phyloP scores from a whole-genome alignment of 1,140 invertebrate species.

The Xylocopa sonorina region DNA sequence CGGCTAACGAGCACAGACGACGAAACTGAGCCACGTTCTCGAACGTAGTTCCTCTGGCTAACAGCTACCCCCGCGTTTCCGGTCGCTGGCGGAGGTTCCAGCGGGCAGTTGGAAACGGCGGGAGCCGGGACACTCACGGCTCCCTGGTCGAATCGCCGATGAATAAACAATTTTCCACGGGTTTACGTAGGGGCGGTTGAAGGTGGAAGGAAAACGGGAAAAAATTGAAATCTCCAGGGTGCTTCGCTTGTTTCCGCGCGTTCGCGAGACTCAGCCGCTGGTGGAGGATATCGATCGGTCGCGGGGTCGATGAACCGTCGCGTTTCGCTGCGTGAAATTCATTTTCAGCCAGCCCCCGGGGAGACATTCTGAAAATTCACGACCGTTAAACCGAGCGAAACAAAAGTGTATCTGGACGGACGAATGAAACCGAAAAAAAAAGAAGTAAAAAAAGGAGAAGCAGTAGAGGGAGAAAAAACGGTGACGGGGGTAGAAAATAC shows the following conservation, averaged over 20 bases:
- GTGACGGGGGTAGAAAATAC: too few relatives aligned
- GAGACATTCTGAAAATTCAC: slow-evolving; percentile 63
- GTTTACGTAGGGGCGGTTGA: too few relatives aligned
- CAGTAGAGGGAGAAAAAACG: background rate
- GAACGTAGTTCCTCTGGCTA: too few relatives aligned
- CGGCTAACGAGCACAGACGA: too few relatives aligned
- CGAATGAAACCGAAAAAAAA: background rate
- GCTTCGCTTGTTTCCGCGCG: slow-evolving; percentile 48
- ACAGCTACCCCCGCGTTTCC: too few relatives aligned
- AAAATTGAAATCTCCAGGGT: slow-evolving; percentile 66
- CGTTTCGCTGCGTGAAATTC: slow-evolving; percentile 63
- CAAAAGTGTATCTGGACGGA: slow-evolving; percentile 53
- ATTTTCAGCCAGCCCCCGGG: slow-evolving; percentile 53
- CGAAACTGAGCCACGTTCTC: too few relatives aligned
- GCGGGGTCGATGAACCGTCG: slow-evolving; percentile 57
- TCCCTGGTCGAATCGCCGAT: background rate
- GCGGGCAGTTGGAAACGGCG: background rate
- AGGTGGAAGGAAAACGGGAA: too few relatives aligned
- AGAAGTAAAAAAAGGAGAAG: background rate
- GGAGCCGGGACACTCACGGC: background rate
- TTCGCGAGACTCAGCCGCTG: slow-evolving; percentile 29
- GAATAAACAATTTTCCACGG: slow-evolving; percentile 56
- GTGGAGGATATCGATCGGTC: slow-evolving; percentile 60
- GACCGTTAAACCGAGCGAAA: slow-evolving; percentile 52
- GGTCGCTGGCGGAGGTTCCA: too few relatives aligned